Base-by-base conservation (phyloP, 2,113 vertebrate genomes). In the Australoheros scitulus region DNA sequence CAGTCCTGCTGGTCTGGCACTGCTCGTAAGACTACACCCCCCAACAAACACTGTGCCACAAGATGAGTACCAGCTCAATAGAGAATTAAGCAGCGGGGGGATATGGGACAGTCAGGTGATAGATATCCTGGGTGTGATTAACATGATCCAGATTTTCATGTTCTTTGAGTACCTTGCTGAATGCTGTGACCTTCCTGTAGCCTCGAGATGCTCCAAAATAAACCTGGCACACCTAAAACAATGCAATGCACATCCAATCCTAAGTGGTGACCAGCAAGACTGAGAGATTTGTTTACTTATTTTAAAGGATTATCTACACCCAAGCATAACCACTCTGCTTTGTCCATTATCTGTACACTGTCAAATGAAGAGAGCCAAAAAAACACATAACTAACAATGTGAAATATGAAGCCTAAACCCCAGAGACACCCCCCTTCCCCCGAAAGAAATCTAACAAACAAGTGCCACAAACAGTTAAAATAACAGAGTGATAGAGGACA, bases 131-230 rank as follows among this genome's bases (percentile, higher is more conserved):
- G 89, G 80, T 85, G 90, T 94, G 93, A 95, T 94, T 89, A 88
- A 93, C 84, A 83, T 86, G 82, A 89, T 90, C 87, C 88, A 92
- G 94, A 95, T 96, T 94, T 94, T 89, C 61, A 89, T 81, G 81
- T 92, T 89, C 84, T 78, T 81, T 76, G 68, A 86, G 85, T 77
- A 80, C 15, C 77, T 68, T n/a, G 58, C 64, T 79, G 77, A 87
- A 50, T 36, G 63, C 47, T 22, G 4, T 87, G 85, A 88, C 90
- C 91, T 87, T 89, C 75, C 68, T 72, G 32, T 57, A 26, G 72
- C 81, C 61, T 60, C 9, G 0, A 7, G 29, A 55, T 61, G 57
- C 11, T 55, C 36, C 65, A 70, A 77, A 85, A 72, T 61, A 59
- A 15, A 79, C 13, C 20, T 26, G 18, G 22, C 74, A 20, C 20